Evolutionary conservation across 2,797 vertebrate genomes (phyloP), one percentile per base, ranked within the genome.

Genomic region (Perodicticus potto): DNA sequence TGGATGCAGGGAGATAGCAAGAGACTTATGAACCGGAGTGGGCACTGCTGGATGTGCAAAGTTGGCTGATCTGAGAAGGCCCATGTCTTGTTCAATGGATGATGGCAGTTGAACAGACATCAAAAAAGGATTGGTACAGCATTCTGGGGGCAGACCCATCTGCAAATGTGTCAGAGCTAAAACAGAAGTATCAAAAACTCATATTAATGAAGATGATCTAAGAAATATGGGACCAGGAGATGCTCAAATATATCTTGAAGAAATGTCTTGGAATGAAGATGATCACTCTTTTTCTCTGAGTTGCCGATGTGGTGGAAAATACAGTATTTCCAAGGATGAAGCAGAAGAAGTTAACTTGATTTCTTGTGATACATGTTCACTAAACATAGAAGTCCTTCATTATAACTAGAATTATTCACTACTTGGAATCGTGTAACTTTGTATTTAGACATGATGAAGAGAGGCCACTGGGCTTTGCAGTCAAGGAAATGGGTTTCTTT

Each of bases 241-340:
- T 69, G 98, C 98, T 87, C 98, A 98, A 11, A 95, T 99, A 23
- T 88, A 63, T 95, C 98, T 99, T 92, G 98, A 99, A 93, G 99
- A 99, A 92, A 99, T 99, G 99, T 98, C 97, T 91, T 99, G 99
- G 99, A 98, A 99, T 86, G 96, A 98, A 95, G 99, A 97, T 97
- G 98, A 98, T 89, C 97, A 97, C 1, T 94, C 97, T 91, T 99
- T 98, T n/a, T 98, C 89, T 74, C 94, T 98, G 20, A 97, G 83
- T 3, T 99, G 99, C 93, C 98, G 99, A 25, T 99, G 99, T 96
- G 98, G 99, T 93, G 99, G 99, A 94, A 98, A 96, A 96, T 99
- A 99, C 72, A 95, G 70, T 5, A 83, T 99, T 89, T 97, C 84
- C 65, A 96, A 97, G 97, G 98, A 94, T 14, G 99, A 99, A 97